phyloP scores from a whole-genome alignment of 92 coral and sea anemone genomes.

The Epizoanthus illoricatus region DNA sequence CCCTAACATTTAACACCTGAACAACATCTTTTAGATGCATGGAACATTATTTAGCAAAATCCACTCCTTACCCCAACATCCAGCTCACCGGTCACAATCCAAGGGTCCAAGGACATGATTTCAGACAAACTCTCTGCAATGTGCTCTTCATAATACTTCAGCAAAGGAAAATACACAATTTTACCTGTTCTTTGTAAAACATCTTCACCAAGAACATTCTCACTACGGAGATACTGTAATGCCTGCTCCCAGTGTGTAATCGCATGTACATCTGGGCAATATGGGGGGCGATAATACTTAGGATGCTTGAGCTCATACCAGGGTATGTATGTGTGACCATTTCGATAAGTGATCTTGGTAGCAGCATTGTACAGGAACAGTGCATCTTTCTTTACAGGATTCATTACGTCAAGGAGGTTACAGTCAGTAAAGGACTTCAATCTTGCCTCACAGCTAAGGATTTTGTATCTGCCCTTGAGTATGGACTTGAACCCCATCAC shows the following conservation, averaged over 20 bases:
- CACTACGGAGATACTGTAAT: conserved; percentile 29
- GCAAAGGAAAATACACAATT: conserved; percentile 47
- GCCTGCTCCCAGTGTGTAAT: conserved; percentile 42
- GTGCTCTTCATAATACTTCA: conserved; percentile 45
- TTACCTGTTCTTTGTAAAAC: conserved; percentile 14
- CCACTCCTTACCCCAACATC: conserved; percentile 38
- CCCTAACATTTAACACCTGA: neutral
- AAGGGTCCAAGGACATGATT: conserved; percentile 42
- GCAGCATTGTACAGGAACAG: conserved; percentile 61
- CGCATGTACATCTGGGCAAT: conserved; percentile 30
- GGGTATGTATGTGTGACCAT: conserved; percentile 60
- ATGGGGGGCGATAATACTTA: conserved; percentile 21
- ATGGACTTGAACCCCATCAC: conserved; percentile 50
- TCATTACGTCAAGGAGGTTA: conserved; percentile 31
- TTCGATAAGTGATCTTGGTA: conserved; percentile 32
- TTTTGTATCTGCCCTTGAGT: conserved; percentile 41
- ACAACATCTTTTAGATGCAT: neutral
- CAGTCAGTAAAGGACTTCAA: conserved; percentile 48
- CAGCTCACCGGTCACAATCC: conserved; percentile 34
- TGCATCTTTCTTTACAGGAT: conserved; percentile 45
- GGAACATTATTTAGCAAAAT: neutral
- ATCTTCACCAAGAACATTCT: conserved; percentile 35
- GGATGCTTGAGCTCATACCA: conserved; percentile 12
- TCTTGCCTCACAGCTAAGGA: conserved; percentile 56
- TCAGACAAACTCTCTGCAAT: conserved; percentile 51